Evolutionary conservation across 2,888 invertebrate genomes (phyloP), one percentile per base, ranked within the genome.

Genomic region (Noctua janthe): DNA sequence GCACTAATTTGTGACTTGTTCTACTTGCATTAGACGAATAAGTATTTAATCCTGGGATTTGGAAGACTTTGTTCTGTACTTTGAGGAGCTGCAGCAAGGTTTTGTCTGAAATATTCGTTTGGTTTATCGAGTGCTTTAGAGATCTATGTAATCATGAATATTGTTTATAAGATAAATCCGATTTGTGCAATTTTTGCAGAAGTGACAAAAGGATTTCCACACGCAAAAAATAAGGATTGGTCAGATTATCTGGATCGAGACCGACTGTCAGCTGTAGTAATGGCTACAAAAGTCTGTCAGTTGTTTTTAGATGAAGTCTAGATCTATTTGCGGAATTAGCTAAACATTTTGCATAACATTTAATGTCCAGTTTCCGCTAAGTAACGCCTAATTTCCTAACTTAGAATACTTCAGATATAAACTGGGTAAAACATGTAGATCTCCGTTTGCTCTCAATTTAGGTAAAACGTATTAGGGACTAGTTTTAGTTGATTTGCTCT

Each of bases 1-100:
- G 69, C 59, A 75, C 86, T 84, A 81, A 84, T 87, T 89, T 86
- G 71, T 56, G 64, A 76, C 85, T 89, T 83, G 89, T 86, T 90
- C 83, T 78, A 82, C 74, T 64, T 80, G 79, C 81, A 82, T 89
- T 88, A 90, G 77, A 76, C 62, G 66, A 71, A 82, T 82, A 76
- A 83, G 77, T 80, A 78, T 81, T 88, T 88, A 88, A 86, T 78
- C 86, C 86, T 35, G 13, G 78, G 86, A 86, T 85, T 85, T 51
- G 29, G 70, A 71, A 71, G 70, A 76, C 70, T 81, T 77, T 81
- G 74, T 80, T 54, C 47, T 43, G 54, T 66, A 64, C 72, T 75
- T 73, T 67, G 47, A 47, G 67, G 43, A 47, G 15, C 23, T 59
- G 39, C 35, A 54, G 29, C 69, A 59, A 43, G 56, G 17, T 66